Evolutionary conservation across 64 coral and sea anemone species (phyloP).

Genomic region (Montipora efflorescens): DNA sequence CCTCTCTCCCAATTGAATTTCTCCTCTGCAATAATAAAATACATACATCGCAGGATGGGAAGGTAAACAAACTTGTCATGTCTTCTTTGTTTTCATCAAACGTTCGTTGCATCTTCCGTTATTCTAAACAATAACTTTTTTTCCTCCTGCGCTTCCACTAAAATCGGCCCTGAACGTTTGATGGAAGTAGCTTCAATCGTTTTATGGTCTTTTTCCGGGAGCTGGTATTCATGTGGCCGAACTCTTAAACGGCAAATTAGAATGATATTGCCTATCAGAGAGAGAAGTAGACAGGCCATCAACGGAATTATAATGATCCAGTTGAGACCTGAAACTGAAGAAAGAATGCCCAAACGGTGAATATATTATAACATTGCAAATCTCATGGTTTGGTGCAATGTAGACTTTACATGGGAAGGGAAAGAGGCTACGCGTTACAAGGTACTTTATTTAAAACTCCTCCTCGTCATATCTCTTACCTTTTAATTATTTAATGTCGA

Average conservation of each 20-base stretch:
- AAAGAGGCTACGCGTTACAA: too few relatives aligned
- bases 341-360: neutral
- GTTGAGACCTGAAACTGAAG: slow-evolving; percentile 19
- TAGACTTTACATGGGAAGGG: too few relatives aligned
- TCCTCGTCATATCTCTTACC: too few relatives aligned
- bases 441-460: too few relatives aligned
- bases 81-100: neutral
- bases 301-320: slow-evolving; percentile 37
- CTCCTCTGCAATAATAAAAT: neutral
- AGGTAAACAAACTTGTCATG: neutral
- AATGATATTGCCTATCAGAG: slow-evolving; percentile 16
- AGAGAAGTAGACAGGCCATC: slow-evolving; percentile 43
- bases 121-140: slow-evolving; percentile 7
- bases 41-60: neutral
- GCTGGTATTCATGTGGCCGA: slow-evolving; percentile 1
- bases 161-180: neutral
- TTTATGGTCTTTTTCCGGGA: neutral
- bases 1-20: too few relatives aligned
- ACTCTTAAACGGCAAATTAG: slow-evolving; percentile 37
- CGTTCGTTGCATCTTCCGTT: neutral
- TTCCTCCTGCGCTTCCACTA: neutral
- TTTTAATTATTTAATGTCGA: too few relatives aligned
- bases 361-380: too few relatives aligned
- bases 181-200: neutral
- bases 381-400: too few relatives aligned